Evolutionary conservation across 2,888 invertebrate genomes (phyloP), one percentile per base, ranked within the genome.

Genomic region (Eugnorisma glareosa): DNA sequence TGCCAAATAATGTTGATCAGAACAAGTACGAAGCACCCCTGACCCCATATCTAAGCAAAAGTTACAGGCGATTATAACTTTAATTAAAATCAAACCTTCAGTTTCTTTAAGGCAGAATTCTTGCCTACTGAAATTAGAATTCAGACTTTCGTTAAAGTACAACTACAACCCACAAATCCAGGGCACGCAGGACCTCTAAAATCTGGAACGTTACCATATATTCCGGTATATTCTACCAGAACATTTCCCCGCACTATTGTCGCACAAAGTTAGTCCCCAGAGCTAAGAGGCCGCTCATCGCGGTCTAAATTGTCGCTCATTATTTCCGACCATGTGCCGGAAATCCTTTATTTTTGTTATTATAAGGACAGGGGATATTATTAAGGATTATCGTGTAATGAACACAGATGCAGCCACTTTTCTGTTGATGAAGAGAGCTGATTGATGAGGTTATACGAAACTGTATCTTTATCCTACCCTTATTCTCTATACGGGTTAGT

Each of bases 271-370:
- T 75, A 68, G 69, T 79, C 80, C 80, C 74, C 48, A 40, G 75
- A 66, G 77, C 61, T 28, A 24, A 76, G 68, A 75, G 72, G 31
- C 43, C 28, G 57, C 75, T 81, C 81, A 80, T 81, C 70, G 40
- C n/a, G 75, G 66, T 68, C 68, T 74, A 76, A 85, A 85, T 86
- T 71, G 75, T 68, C 63, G 24, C 77, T 86, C 88, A 87, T 87
- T 88, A 87, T 77, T 75, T 75, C 61, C 68, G 37, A 64, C 73
- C 48, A 75, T 73, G 61, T 74, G 70, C 64, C 76, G 78, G 74
- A 59, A 61, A 68, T 74, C 66, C 71, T 83, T 74, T 78, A 73
- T 81, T 83, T 81, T 81, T 67, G 68, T 75, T 66, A 73, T 76
- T 43, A 69, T 24, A 63, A 28, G 67, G 66, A 71, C 67, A 51